phyloP scores from a whole-genome alignment of 2,888 invertebrate genomes.

The Apomyelois bistriatella region DNA sequence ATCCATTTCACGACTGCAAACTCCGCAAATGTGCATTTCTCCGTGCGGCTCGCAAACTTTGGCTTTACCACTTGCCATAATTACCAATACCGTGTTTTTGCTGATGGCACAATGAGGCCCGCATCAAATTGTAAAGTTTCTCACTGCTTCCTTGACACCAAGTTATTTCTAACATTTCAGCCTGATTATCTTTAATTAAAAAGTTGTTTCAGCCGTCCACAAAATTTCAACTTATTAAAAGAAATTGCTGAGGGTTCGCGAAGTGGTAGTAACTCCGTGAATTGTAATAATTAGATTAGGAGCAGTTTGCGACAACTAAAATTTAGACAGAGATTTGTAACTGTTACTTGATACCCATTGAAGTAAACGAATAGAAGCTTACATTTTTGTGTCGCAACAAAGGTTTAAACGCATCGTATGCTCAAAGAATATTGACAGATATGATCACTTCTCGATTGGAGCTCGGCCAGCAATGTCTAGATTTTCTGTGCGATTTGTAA shows the following conservation, averaged over 20 bases:
- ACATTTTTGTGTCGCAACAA: conserved; percentile 35
- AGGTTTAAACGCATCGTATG: conserved; percentile 63
- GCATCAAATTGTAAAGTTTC: conserved; percentile 62
- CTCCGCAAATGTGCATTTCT: conserved; percentile 66
- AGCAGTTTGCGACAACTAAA: conserved; percentile 44
- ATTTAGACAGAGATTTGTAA: conserved; percentile 38
- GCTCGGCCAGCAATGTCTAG: conserved; percentile 68
- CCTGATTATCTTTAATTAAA: conserved; percentile 75
- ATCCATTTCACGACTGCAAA: conserved; percentile 68
- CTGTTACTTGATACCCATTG: conserved; percentile 17
- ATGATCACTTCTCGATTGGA: conserved; percentile 78
- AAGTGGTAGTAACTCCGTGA: conserved; percentile 64
- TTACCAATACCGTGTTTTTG: conserved; percentile 66
- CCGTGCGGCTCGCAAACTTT: conserved; percentile 56
- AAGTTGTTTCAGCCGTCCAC: conserved; percentile 66
- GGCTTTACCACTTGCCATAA: conserved; percentile 68
- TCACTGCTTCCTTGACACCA: conserved; percentile 56
- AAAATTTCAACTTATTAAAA: conserved; percentile 68
- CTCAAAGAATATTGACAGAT: conserved; percentile 77
- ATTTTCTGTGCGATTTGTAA: conserved; percentile 75
- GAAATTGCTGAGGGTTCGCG: conserved; percentile 59
- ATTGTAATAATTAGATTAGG: conserved; percentile 68
- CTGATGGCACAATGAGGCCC: conserved; percentile 49
- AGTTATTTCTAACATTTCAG: conserved; percentile 65
- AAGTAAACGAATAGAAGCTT: conserved; percentile 26